Percentiles rank a stretch among this genome's conserved stretches.
These are phyloP conservation scores for Pandemis heparana DNA, from an alignment of 2,888 invertebrate genomes.

Conservation along the genomic window DNA sequence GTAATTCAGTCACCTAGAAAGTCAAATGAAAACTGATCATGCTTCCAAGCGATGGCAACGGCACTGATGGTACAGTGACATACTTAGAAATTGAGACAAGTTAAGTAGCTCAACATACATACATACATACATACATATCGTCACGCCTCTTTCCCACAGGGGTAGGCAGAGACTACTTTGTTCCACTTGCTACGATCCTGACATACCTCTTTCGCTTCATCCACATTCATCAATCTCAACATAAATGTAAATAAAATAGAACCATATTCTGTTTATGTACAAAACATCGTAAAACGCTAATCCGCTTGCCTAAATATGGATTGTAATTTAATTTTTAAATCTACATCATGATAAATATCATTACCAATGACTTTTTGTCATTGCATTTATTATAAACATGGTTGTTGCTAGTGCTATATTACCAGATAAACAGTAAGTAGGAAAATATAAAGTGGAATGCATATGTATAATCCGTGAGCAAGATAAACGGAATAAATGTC, in stretches of 20 bases:
- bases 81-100: neutral
- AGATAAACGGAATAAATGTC: neutral
- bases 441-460: neutral
- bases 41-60: neutral
- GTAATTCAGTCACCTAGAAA: neutral
- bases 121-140: no score
- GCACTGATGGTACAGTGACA: neutral
- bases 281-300: neutral
- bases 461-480: neutral
- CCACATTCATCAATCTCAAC: no score
- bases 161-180: no score
- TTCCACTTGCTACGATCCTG: no score
- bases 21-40: conserved; percentile 11
- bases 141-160: no score
- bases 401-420: neutral
- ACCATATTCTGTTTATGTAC: neutral
- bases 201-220: no score
- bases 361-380: neutral
- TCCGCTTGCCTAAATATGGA: neutral
- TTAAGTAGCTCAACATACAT: neutral
- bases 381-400: neutral
- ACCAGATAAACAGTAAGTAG: neutral
- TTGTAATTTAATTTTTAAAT: neutral
- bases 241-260: neutral
- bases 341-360: neutral